A percentile compares a stretch with the other conserved stretches of the same genome.
Conservation (phyloP, 2,113 vertebrate species). For the Neolamprologus fasciatus region DNA sequence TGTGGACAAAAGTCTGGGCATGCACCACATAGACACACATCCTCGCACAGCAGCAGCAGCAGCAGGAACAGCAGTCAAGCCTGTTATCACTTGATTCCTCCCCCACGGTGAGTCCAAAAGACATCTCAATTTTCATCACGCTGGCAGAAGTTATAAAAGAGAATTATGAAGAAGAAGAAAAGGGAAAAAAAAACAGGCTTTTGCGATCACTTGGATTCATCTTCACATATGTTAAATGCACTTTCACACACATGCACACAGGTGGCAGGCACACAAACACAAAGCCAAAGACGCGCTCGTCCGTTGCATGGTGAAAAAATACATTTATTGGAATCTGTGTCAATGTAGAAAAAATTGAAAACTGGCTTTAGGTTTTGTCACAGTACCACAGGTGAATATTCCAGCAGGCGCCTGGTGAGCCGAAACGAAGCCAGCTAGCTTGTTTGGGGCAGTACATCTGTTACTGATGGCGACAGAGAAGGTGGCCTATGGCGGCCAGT, state of each 20-base stretch:
- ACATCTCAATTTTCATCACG: constrained; percentile 50
- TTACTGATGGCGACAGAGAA: constrained; percentile 47
- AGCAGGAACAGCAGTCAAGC: constrained; percentile 5
- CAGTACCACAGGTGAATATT: constrained; percentile 65
- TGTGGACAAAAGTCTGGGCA: background rate
- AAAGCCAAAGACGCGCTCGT: constrained; percentile 36
- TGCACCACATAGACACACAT: background rate
- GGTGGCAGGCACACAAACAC: constrained; percentile 24
- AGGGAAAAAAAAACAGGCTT: background rate
- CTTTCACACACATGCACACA: background rate
- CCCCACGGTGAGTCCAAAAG: constrained; percentile 13
- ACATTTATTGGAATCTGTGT: constrained; percentile 78
- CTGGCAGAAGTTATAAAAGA: constrained; percentile 46
- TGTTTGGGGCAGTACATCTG: constrained; percentile 48
- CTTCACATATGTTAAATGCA: background rate
- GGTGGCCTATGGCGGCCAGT: constrained; percentile 21
- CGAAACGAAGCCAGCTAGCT: constrained; percentile 41
- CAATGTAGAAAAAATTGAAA: constrained; percentile 73
- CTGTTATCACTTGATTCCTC: constrained; percentile 29
- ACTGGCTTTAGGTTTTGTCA: constrained; percentile 66
- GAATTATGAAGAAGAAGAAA: background rate
- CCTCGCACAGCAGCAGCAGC: background rate
- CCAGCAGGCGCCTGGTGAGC: constrained; percentile 46
- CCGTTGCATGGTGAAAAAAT: constrained; percentile 72
- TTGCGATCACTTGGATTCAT: background rate